Conservation (phyloP, 2,888 invertebrate species). For the Cantharis lateralis region DNA sequence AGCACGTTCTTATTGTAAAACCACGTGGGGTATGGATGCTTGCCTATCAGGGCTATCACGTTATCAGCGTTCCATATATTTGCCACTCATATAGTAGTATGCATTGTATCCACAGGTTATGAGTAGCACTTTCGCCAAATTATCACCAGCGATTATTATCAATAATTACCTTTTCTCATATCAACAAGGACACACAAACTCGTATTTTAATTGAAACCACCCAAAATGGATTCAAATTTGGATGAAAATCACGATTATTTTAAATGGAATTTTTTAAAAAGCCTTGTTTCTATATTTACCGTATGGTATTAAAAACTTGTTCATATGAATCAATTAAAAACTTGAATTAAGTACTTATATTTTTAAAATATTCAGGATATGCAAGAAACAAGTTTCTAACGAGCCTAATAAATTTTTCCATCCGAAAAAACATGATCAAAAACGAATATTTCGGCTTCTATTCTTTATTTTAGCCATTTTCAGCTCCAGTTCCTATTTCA, state of each 20-base stretch:
- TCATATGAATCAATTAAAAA: neutral
- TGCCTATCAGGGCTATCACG: neutral
- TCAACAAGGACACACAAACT: neutral
- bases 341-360: neutral
- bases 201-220: neutral
- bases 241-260: neutral
- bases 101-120: neutral
- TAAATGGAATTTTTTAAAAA: neutral
- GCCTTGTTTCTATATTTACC: neutral
- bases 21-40: conserved; percentile 32
- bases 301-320: neutral
- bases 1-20: conserved; percentile 9
- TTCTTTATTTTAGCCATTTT: neutral
- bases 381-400: neutral
- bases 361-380: neutral
- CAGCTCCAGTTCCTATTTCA: neutral
- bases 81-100: neutral
- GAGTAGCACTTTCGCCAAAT: neutral
- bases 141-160: neutral
- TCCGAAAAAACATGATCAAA: neutral
- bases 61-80: neutral
- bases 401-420: neutral
- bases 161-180: neutral
- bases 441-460: neutral
- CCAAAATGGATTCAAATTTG: neutral